These are phyloP conservation scores for Campaea margaritaria DNA, from an alignment of 2,888 invertebrate genomes.

Conservation along the genomic window DNA sequence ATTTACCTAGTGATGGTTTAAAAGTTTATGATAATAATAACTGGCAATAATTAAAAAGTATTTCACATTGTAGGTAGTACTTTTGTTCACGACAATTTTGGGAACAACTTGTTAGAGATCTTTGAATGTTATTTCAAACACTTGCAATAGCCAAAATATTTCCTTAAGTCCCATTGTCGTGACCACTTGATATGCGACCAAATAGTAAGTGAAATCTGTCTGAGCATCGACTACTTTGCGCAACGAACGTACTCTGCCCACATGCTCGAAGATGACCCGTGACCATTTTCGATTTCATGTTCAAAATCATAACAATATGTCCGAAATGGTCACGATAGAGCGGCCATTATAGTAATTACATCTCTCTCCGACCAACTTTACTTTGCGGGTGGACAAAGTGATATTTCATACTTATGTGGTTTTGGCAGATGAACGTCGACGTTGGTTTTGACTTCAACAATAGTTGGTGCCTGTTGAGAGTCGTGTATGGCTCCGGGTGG, in stretches of 20 bases:
- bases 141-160: conserved; percentile 14
- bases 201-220: conserved; percentile 71
- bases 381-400: conserved; percentile 48
- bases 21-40: no score
- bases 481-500: conserved; percentile 81
- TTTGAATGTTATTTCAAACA: not conserved
- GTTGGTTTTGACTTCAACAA: conserved; percentile 69
- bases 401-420: conserved; percentile 46
- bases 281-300: conserved; percentile 79
- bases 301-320: conserved; percentile 79
- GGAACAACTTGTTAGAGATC: no score
- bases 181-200: conserved; percentile 56
- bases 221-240: conserved; percentile 62
- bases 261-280: conserved; percentile 70
- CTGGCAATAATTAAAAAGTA: no score
- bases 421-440: conserved; percentile 47
- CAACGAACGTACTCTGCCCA: conserved; percentile 60
- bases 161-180: conserved; percentile 45
- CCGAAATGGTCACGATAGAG: conserved; percentile 74
- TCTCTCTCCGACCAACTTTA: conserved; percentile 56
- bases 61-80: no score
- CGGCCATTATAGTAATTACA: conserved; percentile 78
- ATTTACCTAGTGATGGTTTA: no score
- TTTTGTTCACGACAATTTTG: no score
- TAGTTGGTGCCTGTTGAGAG: conserved; percentile 61